A percentile compares a stretch with the other conserved stretches of the same genome.
Conservation (phyloP, 1,140 invertebrate genomes). For the Hermetia illucens region DNA sequence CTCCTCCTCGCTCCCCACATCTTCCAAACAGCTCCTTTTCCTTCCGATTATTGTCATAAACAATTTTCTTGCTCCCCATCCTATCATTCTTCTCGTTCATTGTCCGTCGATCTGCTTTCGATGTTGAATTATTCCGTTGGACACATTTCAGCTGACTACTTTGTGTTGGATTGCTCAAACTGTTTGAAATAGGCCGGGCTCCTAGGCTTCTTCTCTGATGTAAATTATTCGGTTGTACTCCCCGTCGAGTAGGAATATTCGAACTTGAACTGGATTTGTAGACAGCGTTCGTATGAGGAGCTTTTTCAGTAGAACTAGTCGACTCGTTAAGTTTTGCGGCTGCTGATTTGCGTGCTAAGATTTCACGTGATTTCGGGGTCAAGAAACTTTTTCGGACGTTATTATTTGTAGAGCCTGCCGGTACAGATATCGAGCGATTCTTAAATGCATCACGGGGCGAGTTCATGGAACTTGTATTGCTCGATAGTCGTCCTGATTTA, state of each 20-base stretch:
- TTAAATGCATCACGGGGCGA: conserved; percentile 24
- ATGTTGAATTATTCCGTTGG: no score
- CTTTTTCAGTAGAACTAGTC: neutral
- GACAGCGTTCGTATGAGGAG: neutral
- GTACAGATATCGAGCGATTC: conserved; percentile 26
- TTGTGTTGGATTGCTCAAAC: no score
- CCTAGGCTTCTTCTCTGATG: no score
- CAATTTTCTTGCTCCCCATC: no score
- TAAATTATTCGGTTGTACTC: no score
- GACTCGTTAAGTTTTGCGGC: neutral
- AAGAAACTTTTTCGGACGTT: conserved; percentile 19
- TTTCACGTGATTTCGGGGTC: conserved; percentile 27
- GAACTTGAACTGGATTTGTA: conserved; percentile 4
- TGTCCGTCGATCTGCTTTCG: no score
- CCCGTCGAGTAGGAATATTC: neutral
- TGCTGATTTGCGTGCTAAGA: conserved; percentile 15
- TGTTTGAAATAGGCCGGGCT: no score
- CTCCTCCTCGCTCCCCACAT: no score
- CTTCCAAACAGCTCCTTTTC: no score
- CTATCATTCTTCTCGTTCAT: no score
- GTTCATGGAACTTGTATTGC: conserved; percentile 16
- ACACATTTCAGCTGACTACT: no score
- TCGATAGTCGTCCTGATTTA: conserved; percentile 26
- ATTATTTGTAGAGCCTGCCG: conserved; percentile 8
- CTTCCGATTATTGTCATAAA: no score